A percentile compares a stretch with the other conserved stretches of the same genome.
phyloP scores from a whole-genome alignment of 2,113 vertebrate genomes.

The human region GRCh38 chr4:142194501-142195000 shows the following conservation, averaged over 20 bases:
- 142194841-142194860: neutral
- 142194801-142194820: neutral
- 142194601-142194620: no score
- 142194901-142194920: neutral
- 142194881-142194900: neutral
- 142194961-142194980: neutral
- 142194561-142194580: neutral
- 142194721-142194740: neutral
- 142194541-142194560: neutral
- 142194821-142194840: neutral
- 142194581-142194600: neutral
- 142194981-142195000: neutral
- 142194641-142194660: neutral
- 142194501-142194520: neutral
- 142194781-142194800: neutral
- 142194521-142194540: neutral
- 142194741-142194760: neutral
- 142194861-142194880: neutral
- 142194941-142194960: neutral
- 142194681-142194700: neutral
- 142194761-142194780: neutral
- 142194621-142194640: neutral
- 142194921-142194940: neutral
- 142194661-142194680: neutral
- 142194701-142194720: neutral